phyloP scores from a whole-genome alignment of 2,888 invertebrate genomes.

The Lasioglossum pauxillum region DNA sequence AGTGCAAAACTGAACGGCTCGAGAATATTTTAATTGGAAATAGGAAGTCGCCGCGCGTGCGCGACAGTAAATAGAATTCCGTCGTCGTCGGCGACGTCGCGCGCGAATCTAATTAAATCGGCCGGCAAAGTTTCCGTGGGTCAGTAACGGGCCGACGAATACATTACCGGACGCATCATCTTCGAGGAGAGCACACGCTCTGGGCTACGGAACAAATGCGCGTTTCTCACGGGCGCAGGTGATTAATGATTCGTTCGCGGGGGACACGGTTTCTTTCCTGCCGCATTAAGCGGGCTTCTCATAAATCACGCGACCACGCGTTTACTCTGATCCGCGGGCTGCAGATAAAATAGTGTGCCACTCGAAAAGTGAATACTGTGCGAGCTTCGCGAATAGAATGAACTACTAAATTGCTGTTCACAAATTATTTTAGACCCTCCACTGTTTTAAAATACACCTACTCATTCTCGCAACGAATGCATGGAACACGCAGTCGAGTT shows the following conservation, averaged over 20 bases:
- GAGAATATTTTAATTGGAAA: conserved; percentile 5
- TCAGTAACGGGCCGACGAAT: background rate
- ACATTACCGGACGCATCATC: background rate
- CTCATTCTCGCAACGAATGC: too few relatives aligned
- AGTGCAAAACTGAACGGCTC: background rate
- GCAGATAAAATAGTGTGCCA: background rate
- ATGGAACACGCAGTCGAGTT: too few relatives aligned
- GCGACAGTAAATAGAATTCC: background rate
- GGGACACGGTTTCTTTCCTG: conserved; percentile 18
- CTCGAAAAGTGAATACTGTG: too few relatives aligned
- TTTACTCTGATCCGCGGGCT: background rate
- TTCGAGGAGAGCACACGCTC: background rate
- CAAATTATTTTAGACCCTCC: too few relatives aligned
- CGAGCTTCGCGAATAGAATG: too few relatives aligned
- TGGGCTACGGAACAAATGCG: background rate
- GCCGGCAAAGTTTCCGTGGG: background rate
- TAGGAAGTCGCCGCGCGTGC: background rate
- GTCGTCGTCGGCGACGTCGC: background rate
- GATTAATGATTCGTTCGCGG: conserved; percentile 35
- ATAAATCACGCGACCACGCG: conserved; percentile 25
- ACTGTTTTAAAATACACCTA: too few relatives aligned
- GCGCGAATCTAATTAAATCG: conserved; percentile 4
- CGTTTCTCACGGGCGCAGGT: conserved; percentile 23
- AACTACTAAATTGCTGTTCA: too few relatives aligned
- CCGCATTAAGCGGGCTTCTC: background rate